Evolutionary conservation across 2,113 vertebrate genomes (phyloP), one percentile per base, ranked within the genome.

Genomic region (Ardeotis arabs): DNA sequence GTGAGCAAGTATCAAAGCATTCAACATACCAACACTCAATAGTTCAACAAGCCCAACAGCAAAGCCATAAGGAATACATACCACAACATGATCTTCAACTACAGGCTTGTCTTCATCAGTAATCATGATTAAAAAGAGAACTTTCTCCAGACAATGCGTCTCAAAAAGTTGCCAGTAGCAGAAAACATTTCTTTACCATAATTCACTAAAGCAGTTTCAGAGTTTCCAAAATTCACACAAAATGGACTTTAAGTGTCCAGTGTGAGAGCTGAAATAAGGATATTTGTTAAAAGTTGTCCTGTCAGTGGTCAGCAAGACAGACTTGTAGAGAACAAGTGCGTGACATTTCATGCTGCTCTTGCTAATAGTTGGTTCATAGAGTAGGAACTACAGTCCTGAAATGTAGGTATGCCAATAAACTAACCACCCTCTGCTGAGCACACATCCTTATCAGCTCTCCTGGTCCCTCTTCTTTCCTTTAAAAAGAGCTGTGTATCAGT

Each of bases 51-150:
- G 69, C 64, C 39, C 55, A 60, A 24, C n/a, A 89, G 37, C 64
- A 92, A 94, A 97, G 67, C 31, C 39, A 9, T 69, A 41, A 59
- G 55, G 41, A 94, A 91, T 49, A 91, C 88, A 72, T 84, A 97
- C 69, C 92, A 79, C 81, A 84, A n/a, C 47, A 81, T 47, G n/a
- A 79, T 69, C 69, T 55, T 91, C n/a, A 70, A 62, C 9, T 79
- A 68, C 37, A 84, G 47, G 27, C 67, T 95, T 82, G 52, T 90
- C 35, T 81, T 76, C 83, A 22, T 81, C 49, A 82, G 81, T 7
- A 84, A 53, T 44, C 75, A 96, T 79, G 53, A 87, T 56, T 63
- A 66, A 80, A 74, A 37, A 53, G 9, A 6, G 6, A 75, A n/a
- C 39, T 41, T 81, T 63, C 52, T 91, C 55, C 70, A 69, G 50